Percentiles rank a stretch among this genome's conserved stretches.
These are phyloP conservation scores for Orchesella cincta DNA, from an alignment of 1,140 invertebrate species.

Conservation along the genomic window DNA sequence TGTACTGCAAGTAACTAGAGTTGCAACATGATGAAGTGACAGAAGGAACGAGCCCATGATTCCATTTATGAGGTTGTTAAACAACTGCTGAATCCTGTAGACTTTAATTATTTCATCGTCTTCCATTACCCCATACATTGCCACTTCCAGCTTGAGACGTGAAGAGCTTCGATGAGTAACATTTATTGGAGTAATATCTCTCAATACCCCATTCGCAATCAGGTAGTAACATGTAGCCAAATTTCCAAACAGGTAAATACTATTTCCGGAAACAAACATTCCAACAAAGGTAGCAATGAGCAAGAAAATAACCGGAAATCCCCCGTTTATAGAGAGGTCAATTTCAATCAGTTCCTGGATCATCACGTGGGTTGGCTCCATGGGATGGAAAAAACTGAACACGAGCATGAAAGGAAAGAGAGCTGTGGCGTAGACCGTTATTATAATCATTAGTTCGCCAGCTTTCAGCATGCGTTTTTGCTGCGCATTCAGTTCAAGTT, in stretches of 20 bases:
- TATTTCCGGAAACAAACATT: not conserved
- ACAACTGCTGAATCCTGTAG: not conserved
- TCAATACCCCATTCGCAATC: not conserved
- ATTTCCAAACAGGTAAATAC: not conserved
- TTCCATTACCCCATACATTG: not conserved
- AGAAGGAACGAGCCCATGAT: not conserved
- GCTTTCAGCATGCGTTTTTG: not conserved
- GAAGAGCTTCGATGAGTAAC: not conserved
- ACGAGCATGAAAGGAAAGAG: not conserved
- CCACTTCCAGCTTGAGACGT: not conserved
- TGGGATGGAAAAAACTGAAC: not conserved
- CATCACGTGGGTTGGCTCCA: not conserved
- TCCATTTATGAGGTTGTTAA: not conserved
- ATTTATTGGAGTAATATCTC: not conserved
- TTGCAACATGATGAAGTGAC: not conserved
- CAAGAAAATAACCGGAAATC: not conserved
- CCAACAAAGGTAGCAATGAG: not conserved
- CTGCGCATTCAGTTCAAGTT: not conserved
- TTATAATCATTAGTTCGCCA: not conserved
- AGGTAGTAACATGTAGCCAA: not conserved
- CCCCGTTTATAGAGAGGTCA: not conserved
- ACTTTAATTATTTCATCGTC: not conserved
- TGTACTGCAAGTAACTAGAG: not conserved
- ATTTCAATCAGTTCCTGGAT: not conserved
- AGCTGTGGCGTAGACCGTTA: not conserved